A percentile compares a stretch with the other conserved stretches of the same genome.
phyloP scores from a whole-genome alignment of 2,888 invertebrate genomes.

The Lycocerus yunnanus region DNA sequence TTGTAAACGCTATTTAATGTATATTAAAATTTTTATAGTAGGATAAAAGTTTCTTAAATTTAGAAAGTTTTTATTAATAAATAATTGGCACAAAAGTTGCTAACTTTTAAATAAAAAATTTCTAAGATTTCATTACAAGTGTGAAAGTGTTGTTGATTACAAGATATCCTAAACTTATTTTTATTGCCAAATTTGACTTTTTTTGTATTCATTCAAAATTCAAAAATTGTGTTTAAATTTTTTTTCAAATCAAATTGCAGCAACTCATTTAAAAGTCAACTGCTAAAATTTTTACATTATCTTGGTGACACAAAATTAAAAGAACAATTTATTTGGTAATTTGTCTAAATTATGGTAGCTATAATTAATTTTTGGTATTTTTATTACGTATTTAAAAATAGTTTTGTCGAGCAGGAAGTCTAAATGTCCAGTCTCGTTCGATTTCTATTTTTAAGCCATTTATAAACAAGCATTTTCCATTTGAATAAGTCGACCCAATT shows the following conservation, averaged over 20 bases:
- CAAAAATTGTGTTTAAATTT: neutral
- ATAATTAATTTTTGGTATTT: neutral
- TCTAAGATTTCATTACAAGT: neutral
- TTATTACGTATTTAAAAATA: slow-evolving; percentile 19
- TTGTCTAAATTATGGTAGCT: neutral
- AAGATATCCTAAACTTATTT: neutral
- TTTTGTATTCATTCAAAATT: neutral
- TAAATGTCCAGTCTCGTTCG: slow-evolving; percentile 35
- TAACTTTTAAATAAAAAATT: neutral
- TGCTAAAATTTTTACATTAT: neutral
- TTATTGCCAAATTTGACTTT: neutral
- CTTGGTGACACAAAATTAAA: neutral
- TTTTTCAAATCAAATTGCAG: neutral
- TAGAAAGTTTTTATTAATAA: neutral
- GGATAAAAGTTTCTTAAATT: neutral
- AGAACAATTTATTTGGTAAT: neutral
- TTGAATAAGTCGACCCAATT: neutral
- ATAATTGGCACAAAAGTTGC: neutral
- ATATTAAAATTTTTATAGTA: too few relatives aligned
- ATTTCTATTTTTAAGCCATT: slow-evolving; percentile 35
- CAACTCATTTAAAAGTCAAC: neutral
- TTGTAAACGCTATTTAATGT: neutral
- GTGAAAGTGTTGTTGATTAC: neutral
- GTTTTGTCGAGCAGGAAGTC: slow-evolving; percentile 16
- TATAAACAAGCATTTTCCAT: slow-evolving; percentile 8